These are phyloP conservation scores for Sylvia borin DNA, from an alignment of 2,797 vertebrate species.

Conservation along the genomic window DNA sequence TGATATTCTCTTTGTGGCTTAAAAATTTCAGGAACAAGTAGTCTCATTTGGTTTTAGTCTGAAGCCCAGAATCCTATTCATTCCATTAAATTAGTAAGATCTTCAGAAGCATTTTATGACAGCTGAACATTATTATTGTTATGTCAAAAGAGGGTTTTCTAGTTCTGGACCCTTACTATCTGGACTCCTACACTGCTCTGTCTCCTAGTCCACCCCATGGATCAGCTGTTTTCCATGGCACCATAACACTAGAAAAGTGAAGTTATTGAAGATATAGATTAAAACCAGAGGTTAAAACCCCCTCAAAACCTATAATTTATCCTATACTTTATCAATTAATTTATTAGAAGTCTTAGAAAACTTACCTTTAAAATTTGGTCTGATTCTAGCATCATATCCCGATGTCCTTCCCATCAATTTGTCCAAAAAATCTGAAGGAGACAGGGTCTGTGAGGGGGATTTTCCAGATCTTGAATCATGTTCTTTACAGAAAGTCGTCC, in stretches of 20 bases:
- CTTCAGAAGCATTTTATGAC: not conserved
- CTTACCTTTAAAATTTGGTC: conserved; percentile 99
- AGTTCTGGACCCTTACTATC: not conserved
- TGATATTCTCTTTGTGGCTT: not conserved
- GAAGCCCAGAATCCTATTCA: not conserved
- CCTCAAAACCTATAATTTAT: not conserved
- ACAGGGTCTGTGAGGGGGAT: conserved; percentile 88
- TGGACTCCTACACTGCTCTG: not conserved
- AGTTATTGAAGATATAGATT: not conserved
- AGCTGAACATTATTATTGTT: not conserved
- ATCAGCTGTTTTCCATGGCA: not conserved
- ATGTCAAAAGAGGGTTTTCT: not conserved
- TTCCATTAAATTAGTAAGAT: not conserved
- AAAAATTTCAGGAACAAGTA: not conserved
- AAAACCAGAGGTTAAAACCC: not conserved
- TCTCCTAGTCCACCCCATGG: not conserved
- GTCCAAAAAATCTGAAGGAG: conserved; percentile 98
- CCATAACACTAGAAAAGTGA: not conserved
- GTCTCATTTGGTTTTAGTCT: not conserved
- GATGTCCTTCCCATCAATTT: conserved; percentile 98
- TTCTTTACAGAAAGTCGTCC: conserved; percentile 91
- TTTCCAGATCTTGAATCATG: conserved; percentile 89
- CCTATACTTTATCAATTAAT: not conserved
- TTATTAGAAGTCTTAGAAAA: conserved; percentile 26
- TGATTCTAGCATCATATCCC: conserved; percentile 96